Percentiles rank a stretch among this genome's conserved stretches.
These are phyloP conservation scores for Columbina picui DNA, from an alignment of 2,113 vertebrate species.

Conservation along the genomic window DNA sequence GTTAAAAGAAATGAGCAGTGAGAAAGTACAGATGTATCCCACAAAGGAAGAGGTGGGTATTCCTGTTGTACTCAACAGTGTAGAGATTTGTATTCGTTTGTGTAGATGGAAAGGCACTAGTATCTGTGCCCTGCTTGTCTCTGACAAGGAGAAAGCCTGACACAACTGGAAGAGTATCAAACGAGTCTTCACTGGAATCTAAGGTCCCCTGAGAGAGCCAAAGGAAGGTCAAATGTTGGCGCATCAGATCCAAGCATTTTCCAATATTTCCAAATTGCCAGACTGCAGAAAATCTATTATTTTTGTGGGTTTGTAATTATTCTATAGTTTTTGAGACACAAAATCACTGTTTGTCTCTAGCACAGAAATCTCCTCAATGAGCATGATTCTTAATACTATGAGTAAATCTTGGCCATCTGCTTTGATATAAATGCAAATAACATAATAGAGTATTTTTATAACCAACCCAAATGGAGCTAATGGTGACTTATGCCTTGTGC, in stretches of 20 bases:
- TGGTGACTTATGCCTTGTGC: neutral
- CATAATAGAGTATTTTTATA: neutral
- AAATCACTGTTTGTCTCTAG: neutral
- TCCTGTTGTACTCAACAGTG: neutral
- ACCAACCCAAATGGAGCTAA: neutral
- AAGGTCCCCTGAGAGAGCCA: neutral
- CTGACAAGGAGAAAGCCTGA: neutral
- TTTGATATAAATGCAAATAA: neutral
- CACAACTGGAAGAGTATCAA: neutral
- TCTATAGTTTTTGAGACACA: neutral
- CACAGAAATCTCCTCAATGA: neutral
- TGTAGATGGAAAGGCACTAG: neutral
- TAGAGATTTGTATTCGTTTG: neutral
- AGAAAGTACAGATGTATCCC: neutral
- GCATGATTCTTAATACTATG: neutral
- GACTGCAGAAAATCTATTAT: neutral
- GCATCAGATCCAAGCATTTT: neutral
- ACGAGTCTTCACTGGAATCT: neutral
- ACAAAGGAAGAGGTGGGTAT: neutral
- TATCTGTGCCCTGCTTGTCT: neutral
- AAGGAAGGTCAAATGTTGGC: neutral
- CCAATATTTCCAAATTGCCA: neutral
- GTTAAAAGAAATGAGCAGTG: neutral
- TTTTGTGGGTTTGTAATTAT: neutral
- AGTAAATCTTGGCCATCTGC: neutral